These are phyloP conservation scores for Calycopis cecrops DNA, from an alignment of 1,140 invertebrate species.

Conservation along the genomic window DNA sequence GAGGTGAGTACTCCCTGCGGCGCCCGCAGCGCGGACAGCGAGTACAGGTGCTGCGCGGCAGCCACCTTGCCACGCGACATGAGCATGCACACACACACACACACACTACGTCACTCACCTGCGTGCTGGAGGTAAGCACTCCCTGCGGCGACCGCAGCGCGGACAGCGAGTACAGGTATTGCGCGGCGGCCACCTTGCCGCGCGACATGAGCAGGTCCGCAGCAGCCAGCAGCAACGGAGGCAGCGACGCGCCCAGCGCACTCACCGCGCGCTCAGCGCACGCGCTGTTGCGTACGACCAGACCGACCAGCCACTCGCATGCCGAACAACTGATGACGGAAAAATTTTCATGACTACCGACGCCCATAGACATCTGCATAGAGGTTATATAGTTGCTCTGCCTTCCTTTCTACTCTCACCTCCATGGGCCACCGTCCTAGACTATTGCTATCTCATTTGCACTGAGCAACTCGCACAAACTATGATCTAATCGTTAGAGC, in stretches of 20 bases:
- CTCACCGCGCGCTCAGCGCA: conserved; percentile 48
- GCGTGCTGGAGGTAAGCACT: too few relatives aligned
- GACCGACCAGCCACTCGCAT: conserved; percentile 56
- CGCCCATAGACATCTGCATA: too few relatives aligned
- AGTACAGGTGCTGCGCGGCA: conserved; percentile 51
- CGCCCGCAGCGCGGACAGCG: conserved; percentile 48
- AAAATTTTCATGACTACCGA: too few relatives aligned
- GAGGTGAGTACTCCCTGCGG: not conserved
- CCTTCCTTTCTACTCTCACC: too few relatives aligned
- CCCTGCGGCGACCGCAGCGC: conserved; percentile 38
- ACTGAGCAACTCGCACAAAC: too few relatives aligned
- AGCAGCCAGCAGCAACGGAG: conserved; percentile 46
- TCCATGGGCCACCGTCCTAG: too few relatives aligned
- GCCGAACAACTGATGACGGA: conserved; percentile 33
- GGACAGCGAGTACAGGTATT: conserved; percentile 51
- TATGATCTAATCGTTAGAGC: too few relatives aligned
- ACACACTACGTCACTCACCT: too few relatives aligned
- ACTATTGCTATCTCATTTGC: too few relatives aligned
- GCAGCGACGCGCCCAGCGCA: conserved; percentile 48
- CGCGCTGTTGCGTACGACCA: conserved; percentile 47
- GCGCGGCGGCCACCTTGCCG: conserved; percentile 45
- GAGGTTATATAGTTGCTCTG: too few relatives aligned
- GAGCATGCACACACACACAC: too few relatives aligned
- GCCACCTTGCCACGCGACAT: conserved; percentile 44
- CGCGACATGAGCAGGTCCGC: conserved; percentile 57